Base-by-base conservation (phyloP, 2,113 vertebrate genomes). In the Phalacrocorax carbo region DNA sequence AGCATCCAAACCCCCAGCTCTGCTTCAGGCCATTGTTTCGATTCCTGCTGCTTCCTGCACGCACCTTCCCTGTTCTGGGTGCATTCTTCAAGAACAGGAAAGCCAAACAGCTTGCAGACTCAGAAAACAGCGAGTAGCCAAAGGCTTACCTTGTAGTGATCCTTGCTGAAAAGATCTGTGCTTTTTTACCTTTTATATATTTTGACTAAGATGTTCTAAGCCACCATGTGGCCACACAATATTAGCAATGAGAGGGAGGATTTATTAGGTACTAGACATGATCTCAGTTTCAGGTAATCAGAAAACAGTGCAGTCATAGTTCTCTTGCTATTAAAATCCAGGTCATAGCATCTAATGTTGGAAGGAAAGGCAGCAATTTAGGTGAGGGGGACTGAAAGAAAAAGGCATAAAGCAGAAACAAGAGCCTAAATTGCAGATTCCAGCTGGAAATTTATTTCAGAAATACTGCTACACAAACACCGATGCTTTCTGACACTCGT, bases 181-280 rank as follows among this genome's bases (percentile, higher is more conserved):
- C n/a, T 55, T 81, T 97, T 96, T 98, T 90, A 95, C 54, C 21
- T 55, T 95, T 96, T 72, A 94, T 95, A 48, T 57, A 49, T 88
- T 97, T 95, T 98, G 95, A 97, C 84, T 95, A 75, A 70, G 62
- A 92, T 96, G 73, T 95, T 95, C 95, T 84, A 95, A 98, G 82
- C 93, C 69, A 80, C 87, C 88, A 95, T 34, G 58, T 95, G 92
- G 80, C 92, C 83, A 84, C 79, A 84, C 22, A 93, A 80, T 85
- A 91, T 86, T 91, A 71, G 84, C 72, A 97, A 69, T 81, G 86
- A 97, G 91, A 84, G 51, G 54, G 82, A 95, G 55, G 88, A 98
- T 98, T 98, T 98, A 98, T 98, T 97, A 98, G 95, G 97, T 97
- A 97, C 64, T 90, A 98, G 70, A 88, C 57, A 93, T 92, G 81